Evolutionary conservation across 2,888 invertebrate species (phyloP), one percentile per base, ranked within the genome.

Genomic region (Drosophila suboccidentalis): DNA sequence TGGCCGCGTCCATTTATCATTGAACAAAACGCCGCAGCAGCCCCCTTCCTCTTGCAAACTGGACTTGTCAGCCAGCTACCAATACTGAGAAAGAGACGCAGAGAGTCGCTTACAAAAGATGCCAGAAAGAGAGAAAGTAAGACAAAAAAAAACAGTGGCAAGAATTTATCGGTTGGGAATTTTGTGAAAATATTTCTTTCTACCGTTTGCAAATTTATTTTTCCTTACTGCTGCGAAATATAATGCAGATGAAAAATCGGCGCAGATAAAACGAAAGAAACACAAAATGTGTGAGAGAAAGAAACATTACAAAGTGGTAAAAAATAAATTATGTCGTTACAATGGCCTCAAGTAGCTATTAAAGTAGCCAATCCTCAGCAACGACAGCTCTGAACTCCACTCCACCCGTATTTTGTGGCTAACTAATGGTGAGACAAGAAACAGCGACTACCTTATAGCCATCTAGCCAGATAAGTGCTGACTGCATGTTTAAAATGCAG

Each of bases 151-250:
- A 58, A 61, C 64, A 59, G 73, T 70, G 55, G 67, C 68, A 55
- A 67, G 68, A 87, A 84, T 87, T 84, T 87, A 84, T 84, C 64
- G 84, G 75, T 78, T 74, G 68, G 51, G 71, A 82, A 78, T 85
- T 87, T 80, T 71, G 69, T 68, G 78, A 72, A 85, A 82, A 81
- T 77, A 74, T 86, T 81, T 85, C 73, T 78, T 49, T 80, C 73
- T 64, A 75, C 73, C 72, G 75, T 76, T 84, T 87, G 82, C 83
- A 87, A 89, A 87, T 87, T 86, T 87, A 87, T 89, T 84, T 82
- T 75, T 67, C 63, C 83, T 69, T 65, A 72, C 51, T 46, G 39
- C 57, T 53, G 75, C 43, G 22, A 67, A 78, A 78, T 72, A 82
- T 87, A 83, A 85, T 79, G 79, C 70, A 86, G 70, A 87, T 85